Base-by-base conservation (phyloP, 2,888 invertebrate species). In the Hedya salicella region DNA sequence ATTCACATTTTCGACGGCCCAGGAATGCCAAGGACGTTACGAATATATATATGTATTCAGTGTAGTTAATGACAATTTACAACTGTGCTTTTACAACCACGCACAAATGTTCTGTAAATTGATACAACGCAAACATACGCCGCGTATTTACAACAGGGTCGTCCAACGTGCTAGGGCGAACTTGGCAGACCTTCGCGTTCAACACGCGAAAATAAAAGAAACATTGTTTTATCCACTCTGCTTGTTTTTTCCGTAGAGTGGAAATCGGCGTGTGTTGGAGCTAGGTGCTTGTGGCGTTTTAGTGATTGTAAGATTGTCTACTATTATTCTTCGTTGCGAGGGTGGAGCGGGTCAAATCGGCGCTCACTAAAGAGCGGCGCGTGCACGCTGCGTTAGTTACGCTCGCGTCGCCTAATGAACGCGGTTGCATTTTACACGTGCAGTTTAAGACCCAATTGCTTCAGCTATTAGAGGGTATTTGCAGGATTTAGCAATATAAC, bases 301-400 rank as follows among this genome's bases (percentile, higher is more conserved):
- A 19, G 21, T 1, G 13, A 39, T 32, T 48, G 11, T 14, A 16
- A 16, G 6, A 39, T 49, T 66, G 66, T 66, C 66, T 66, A 60
- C 53, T 66, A 48, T 61, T 66, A 61, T 61, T 66, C 66, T 66
- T 61, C 61, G 48, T 53, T 79, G 78, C 76, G 82, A 87, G 88
- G 86, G 88, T 82, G 83, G 82, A 81, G 76, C 76, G 79, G 78
- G 80, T 80, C 82, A 79, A 86, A 87, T 87, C 82, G 83, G 81
- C 81, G 77, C 67, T 79, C 76, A 80, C 81, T 86, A 86, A 87
- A 87, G 76, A 82, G 78, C 76, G 78, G 75, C 82, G 83, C 85
- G 86, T 86, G 88, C 81, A 77, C 80, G 79, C 80, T 78, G 82
- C 73, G 80, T 88, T 88, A 84, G 89, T 85, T 84, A 86, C 86